phyloP scores from a whole-genome alignment of 2,888 invertebrate species.

The Lasioglossum calceatum region DNA sequence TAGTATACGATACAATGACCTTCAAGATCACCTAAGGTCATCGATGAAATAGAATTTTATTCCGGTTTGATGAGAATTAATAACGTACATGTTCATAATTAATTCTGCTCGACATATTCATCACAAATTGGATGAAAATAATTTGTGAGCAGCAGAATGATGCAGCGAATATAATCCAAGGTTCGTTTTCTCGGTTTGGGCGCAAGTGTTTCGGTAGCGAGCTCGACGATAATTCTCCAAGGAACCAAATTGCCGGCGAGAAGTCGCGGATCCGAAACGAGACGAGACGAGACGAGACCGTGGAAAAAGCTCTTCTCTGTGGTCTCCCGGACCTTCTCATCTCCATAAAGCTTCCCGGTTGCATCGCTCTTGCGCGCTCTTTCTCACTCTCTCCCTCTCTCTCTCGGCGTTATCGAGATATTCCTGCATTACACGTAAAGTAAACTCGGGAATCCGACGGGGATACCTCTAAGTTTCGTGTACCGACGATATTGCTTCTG shows the following conservation, averaged over 20 bases:
- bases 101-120: too few species aligned
- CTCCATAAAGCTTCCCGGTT: constrained; percentile 1
- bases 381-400: not conserved
- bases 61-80: too few species aligned
- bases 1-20: too few species aligned
- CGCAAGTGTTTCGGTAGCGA: not conserved
- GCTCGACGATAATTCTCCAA: not conserved
- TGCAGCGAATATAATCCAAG: not conserved
- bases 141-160: too few species aligned
- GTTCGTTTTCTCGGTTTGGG: not conserved
- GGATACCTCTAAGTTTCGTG: constrained; percentile 30
- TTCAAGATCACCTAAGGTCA: too few species aligned
- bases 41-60: too few species aligned
- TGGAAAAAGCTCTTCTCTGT: not conserved
- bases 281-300: constrained; percentile 2
- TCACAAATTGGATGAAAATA: too few species aligned
- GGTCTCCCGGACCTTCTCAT: constrained; percentile 10
- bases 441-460: constrained; percentile 25
- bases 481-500: constrained; percentile 47
- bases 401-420: constrained; percentile 29
- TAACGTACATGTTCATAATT: too few species aligned
- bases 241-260: not conserved
- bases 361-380: not conserved
- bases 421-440: constrained; percentile 41
- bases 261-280: not conserved